Conservation (phyloP, 2,888 invertebrate genomes). For the Shargacucullia verbasci region DNA sequence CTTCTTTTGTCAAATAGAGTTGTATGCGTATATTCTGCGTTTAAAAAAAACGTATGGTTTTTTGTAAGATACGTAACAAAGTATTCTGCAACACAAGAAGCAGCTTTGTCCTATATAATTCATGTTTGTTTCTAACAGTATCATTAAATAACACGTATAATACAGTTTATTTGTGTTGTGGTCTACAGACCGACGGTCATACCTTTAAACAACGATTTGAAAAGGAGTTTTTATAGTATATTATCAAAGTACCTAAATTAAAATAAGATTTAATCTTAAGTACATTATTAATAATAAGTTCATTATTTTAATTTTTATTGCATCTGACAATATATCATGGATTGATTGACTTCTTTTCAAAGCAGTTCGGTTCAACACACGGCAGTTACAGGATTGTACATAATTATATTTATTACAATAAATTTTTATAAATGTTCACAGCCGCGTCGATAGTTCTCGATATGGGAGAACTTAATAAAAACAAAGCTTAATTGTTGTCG, state of each 20-base stretch:
- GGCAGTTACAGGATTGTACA: slow-evolving; percentile 45
- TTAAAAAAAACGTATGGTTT: no score
- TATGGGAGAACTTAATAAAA: slow-evolving; percentile 73
- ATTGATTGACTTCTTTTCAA: slow-evolving; percentile 22
- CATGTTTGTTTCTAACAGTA: no score
- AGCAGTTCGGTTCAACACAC: slow-evolving; percentile 23
- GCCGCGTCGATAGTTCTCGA: slow-evolving; percentile 83
- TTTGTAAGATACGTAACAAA: not conserved
- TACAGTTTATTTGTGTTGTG: slow-evolving; percentile 36
- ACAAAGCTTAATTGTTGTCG: slow-evolving; percentile 90
- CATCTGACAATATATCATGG: no score
- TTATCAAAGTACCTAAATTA: no score
- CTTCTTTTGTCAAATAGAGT: no score
- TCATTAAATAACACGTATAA: slow-evolving; percentile 23
- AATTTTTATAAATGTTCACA: slow-evolving; percentile 87
- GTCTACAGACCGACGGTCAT: slow-evolving; percentile 8
- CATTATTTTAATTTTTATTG: no score
- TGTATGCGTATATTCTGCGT: no score
- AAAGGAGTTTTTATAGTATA: not conserved
- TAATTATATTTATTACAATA: slow-evolving; percentile 66
- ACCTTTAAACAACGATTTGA: slow-evolving; percentile 12
- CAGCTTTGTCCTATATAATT: no score
- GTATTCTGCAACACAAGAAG: slow-evolving; percentile 37
- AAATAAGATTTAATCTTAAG: no score
- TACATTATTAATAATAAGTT: no score